These are phyloP conservation scores for Eriocheir sinensis DNA, from an alignment of 1,140 invertebrate genomes.

Conservation along the genomic window DNA sequence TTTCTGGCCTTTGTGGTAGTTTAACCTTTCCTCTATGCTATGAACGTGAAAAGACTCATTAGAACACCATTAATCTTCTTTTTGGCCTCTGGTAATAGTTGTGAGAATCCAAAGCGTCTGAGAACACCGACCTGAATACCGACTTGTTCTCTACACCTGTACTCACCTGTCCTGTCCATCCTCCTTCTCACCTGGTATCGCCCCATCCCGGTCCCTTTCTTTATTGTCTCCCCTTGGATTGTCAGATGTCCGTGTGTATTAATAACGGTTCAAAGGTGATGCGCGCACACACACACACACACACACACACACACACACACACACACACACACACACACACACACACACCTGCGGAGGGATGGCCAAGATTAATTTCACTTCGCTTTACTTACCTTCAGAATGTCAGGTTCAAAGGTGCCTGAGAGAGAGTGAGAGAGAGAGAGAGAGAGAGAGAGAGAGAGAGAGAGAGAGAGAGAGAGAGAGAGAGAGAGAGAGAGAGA, in stretches of 20 bases:
- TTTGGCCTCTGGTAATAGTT: too few relatives aligned
- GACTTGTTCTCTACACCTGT: not conserved
- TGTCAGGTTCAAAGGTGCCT: not conserved
- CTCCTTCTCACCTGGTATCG: not conserved
- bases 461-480: conserved; percentile 41
- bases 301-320: conserved; percentile 30
- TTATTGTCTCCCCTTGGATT: not conserved
- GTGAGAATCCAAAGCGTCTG: too few relatives aligned
- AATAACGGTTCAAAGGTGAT: not conserved
- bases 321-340: conserved; percentile 42
- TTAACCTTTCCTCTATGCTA: too few relatives aligned
- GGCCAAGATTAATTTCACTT: not conserved
- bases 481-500: conserved; percentile 35
- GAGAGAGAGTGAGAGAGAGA: not conserved
- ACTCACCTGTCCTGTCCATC: not conserved
- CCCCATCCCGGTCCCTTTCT: not conserved
- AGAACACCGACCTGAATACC: too few relatives aligned
- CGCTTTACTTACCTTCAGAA: conserved; percentile 4
- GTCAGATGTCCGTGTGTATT: conserved; percentile 2
- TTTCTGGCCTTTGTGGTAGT: too few relatives aligned
- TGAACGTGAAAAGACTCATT: too few relatives aligned
- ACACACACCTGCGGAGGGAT: conserved; percentile 9
- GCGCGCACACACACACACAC: conserved; percentile 55
- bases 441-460: conserved; percentile 36
- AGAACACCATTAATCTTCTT: too few relatives aligned